A percentile compares a stretch with the other conserved stretches of the same genome.
These are phyloP conservation scores for Eolophus roseicapilla DNA, from an alignment of 2,113 vertebrate species.

Conservation along the genomic window DNA sequence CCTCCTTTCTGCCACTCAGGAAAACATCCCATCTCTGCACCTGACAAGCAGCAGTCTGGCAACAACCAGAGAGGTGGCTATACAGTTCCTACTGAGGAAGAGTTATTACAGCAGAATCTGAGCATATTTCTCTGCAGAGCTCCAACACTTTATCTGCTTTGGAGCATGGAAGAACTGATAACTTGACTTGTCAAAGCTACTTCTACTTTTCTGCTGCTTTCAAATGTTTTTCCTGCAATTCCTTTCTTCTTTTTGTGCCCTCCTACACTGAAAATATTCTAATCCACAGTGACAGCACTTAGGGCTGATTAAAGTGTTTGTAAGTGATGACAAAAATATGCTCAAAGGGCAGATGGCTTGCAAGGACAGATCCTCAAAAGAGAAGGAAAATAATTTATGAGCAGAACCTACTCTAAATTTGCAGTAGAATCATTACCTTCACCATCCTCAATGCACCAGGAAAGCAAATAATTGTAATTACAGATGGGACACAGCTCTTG, in stretches of 20 bases:
- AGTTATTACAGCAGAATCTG: background rate
- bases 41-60: background rate
- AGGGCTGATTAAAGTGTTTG: slow-evolving; percentile 9
- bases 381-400: background rate
- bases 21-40: background rate
- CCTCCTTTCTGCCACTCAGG: background rate
- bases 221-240: background rate
- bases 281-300: background rate
- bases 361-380: slow-evolving; percentile 18
- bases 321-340: slow-evolving; percentile 46
- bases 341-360: background rate
- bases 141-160: background rate
- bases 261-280: background rate
- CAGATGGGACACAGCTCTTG: background rate
- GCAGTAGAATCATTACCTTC: background rate
- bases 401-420: slow-evolving; percentile 54
- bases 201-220: background rate
- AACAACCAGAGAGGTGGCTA: background rate
- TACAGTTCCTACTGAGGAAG: background rate
- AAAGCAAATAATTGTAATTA: background rate
- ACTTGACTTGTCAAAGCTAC: background rate
- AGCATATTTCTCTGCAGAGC: background rate
- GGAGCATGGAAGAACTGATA: background rate
- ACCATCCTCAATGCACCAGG: background rate
- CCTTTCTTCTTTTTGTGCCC: background rate